These are phyloP conservation scores for Graptemys geographica DNA, from an alignment of 2,797 vertebrate species.

Conservation along the genomic window DNA sequence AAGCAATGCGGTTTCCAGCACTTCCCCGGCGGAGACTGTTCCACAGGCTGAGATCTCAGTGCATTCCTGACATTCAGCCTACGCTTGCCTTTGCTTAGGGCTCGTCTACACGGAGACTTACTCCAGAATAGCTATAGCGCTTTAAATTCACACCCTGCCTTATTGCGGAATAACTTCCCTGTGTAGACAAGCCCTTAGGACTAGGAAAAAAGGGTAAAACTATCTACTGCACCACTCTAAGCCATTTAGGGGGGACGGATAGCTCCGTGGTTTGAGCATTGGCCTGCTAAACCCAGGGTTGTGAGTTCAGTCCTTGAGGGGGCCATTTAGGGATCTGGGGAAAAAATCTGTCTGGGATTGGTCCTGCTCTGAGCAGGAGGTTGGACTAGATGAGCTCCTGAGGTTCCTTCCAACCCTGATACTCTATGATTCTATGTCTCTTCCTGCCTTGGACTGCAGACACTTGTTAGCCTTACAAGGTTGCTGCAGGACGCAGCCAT, in stretches of 20 bases:
- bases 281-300: too few relatives aligned
- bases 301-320: too few relatives aligned
- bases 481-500: fast-evolving
- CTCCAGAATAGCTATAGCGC: not conserved
- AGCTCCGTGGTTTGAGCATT: too few relatives aligned
- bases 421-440: too few relatives aligned
- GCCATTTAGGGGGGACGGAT: too few relatives aligned
- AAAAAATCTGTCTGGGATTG: too few relatives aligned
- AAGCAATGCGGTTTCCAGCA: not conserved
- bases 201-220: too few relatives aligned
- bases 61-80: not conserved
- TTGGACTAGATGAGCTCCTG: too few relatives aligned
- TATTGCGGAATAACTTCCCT: not conserved
- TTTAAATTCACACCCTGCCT: not conserved
- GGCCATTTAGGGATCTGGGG: too few relatives aligned
- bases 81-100: not conserved
- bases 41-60: fast-evolving
- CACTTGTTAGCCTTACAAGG: not conserved
- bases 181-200: not conserved
- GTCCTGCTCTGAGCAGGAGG: too few relatives aligned
- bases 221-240: not conserved
- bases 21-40: not conserved
- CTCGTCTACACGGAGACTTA: not conserved
- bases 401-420: too few relatives aligned
- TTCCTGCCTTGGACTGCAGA: not conserved